A percentile compares a stretch with the other conserved stretches of the same genome.
These are phyloP conservation scores for Aphrocallistes beatrix DNA, from an alignment of 37 sponge, comb jelly and placozoan species.

Conservation along the genomic window DNA sequence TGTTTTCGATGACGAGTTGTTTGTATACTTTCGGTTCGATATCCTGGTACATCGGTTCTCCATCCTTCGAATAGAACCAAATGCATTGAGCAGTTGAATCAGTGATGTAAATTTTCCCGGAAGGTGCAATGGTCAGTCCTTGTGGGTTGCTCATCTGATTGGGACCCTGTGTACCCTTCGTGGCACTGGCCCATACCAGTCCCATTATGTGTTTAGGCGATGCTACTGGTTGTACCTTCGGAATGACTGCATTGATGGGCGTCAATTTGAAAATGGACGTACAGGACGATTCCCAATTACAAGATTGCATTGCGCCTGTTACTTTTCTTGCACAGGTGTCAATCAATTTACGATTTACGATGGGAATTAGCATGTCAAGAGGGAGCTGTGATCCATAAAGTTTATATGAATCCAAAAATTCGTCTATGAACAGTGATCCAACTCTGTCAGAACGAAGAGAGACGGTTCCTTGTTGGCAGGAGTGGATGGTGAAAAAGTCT, in stretches of 20 bases:
- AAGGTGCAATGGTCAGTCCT: not conserved
- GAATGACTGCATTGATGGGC: not conserved
- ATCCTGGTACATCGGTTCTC: constrained; percentile 14
- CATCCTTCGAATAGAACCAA: not conserved
- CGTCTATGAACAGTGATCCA: not conserved
- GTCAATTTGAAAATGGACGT: not conserved
- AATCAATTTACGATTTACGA: not conserved
- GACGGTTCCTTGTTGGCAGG: not conserved
- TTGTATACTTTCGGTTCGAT: not conserved
- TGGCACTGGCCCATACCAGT: not conserved
- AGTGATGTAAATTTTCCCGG: not conserved
- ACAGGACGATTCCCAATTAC: not conserved
- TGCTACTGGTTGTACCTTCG: too few relatives aligned
- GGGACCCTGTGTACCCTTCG: not conserved
- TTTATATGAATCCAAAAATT: not conserved
- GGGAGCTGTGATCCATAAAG: not conserved
- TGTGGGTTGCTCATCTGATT: not conserved
- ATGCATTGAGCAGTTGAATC: not conserved
- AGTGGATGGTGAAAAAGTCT: not conserved
- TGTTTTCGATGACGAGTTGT: not conserved
- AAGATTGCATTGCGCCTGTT: not conserved
- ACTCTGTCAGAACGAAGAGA: not conserved
- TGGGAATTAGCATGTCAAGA: not conserved
- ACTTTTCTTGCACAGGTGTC: not conserved
- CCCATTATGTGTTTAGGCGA: not conserved